Base-by-base conservation (phyloP, 2,888 invertebrate species). In the Dicycla oo region DNA sequence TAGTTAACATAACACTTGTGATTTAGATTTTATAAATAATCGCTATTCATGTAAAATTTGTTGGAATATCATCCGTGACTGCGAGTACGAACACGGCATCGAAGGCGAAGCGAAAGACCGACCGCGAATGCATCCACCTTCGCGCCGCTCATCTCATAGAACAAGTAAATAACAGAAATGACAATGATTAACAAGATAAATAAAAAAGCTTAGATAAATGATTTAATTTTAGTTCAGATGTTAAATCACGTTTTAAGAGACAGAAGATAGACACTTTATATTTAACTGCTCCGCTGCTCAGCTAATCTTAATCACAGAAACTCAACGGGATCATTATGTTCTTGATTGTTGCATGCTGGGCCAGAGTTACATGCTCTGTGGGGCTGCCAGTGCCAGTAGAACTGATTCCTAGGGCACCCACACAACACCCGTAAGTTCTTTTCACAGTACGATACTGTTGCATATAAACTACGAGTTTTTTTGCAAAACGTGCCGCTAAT, bases 61-160 rank as follows among this genome's bases (percentile, higher is more conserved):
- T 88, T 90, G 83, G 87, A 91, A 88, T 92, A 93, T 92, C 93
- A 94, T 93, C 92, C 91, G 94, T 92, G 93, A 93, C 91, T 93
- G 88, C 93, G 93, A 95, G 94, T 94, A 95, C 95, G 94, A 92
- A 91, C 94, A 93, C 94, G 94, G 94, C 94, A 91, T 93, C 93
- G 93, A 91, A 91, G 91, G 90, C 93, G 90, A 94, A 93, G 94
- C 94, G 88, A 93, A 94, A 94, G 93, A 93, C 91, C 93, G 91
- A 90, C 84, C 91, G 91, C 91, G 90, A 93, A 88, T 93, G 91
- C 92, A 93, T 92, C 89, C 90, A 92, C 91, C 90, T 94, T 92
- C 85, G 86, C 84, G 91, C 91, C 90, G 91, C 86, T 86, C 84
- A 89, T 88, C 84, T 83, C 94, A 94, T 89, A 94, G 94, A 94